Base-by-base conservation (phyloP, 2,797 vertebrate species). In the Epinephelus coioides region DNA sequence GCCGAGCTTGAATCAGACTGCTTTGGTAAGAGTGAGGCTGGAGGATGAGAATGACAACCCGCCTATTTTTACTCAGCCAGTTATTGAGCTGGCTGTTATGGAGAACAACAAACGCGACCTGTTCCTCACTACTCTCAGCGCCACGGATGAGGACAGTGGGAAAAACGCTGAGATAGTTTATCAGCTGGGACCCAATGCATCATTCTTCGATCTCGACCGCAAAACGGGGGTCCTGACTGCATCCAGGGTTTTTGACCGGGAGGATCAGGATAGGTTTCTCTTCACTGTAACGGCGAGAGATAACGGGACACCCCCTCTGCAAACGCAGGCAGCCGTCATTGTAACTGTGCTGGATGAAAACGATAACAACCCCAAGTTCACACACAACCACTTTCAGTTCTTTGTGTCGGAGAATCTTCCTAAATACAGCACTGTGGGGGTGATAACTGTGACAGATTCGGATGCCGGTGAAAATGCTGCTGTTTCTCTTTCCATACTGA, bases 31-130 rank as follows among this genome's bases (percentile, higher is more conserved):
- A 95, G 98, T 99, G 92, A 97, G 97, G 89, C 93, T 99, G 86
- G 98, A 99, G 93, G 98, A 99, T 61, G 98, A 99, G 92, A 99
- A 99, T 84, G 98, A 99, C 95, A 99, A 99, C 95, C 97, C 97
- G 50, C 98, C 98, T 68, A 96, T 99, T 94, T 99, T 99, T 91
- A 98, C 94, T 92, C 98, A 99, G 96, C 98, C 98, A 80, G 98
- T 99, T 90, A 98, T 99, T 87, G 98, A 99, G 94, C 95, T 99
- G 94, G 96, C 98, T 72, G 97, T 99, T 87, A 96, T 97, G 87
- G 98, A 99, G 93, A 99, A 99, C 96, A 99, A 99, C 94, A 97
- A 96, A 23, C 97, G 97, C 56, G 98, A 99, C 94, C 95, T 99
- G 91, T 99, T 99, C 95, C 97, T 99, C 90, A 98, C 98, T 56